A percentile compares a stretch with the other conserved stretches of the same genome.
phyloP scores from a whole-genome alignment of 2,888 invertebrate genomes.

The Acleris literana region DNA sequence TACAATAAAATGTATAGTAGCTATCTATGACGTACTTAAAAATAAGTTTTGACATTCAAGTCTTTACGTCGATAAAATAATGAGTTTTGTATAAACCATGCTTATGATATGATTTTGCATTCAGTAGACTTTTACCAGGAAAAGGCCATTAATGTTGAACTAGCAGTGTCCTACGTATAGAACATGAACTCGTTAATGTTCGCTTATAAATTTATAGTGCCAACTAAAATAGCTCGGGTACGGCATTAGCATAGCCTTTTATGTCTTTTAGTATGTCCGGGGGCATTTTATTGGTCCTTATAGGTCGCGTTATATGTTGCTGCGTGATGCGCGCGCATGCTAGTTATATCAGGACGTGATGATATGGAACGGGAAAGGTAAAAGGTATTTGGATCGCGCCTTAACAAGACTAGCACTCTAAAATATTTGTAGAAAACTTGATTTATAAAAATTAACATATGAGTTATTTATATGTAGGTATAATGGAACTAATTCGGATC shows the following conservation, averaged over 20 bases:
- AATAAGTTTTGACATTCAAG: not conserved
- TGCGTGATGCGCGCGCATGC: conserved; percentile 27
- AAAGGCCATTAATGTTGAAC: conserved; percentile 11
- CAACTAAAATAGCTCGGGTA: conserved; percentile 38
- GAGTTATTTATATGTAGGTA: no score
- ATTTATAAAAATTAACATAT: no score
- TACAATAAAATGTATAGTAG: not conserved
- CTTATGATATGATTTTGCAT: not conserved
- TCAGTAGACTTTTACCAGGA: conserved; percentile 7
- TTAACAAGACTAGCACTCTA: not conserved
- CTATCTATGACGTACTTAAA: not conserved
- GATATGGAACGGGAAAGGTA: conserved; percentile 22
- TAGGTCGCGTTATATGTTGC: conserved; percentile 27
- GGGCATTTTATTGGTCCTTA: conserved; percentile 40
- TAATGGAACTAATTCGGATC: no score
- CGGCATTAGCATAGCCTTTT: conserved; percentile 44
- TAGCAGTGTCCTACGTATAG: conserved; percentile 29
- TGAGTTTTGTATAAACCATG: not conserved
- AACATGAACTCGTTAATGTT: conserved; percentile 37
- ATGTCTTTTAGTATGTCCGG: conserved; percentile 42
- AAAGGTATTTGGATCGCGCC: conserved; percentile 7
- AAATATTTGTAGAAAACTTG: not conserved
- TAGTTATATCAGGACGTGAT: conserved; percentile 24
- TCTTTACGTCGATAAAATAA: not conserved
- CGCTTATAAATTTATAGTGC: conserved; percentile 36